Evolutionary conservation across 2,113 vertebrate species (phyloP).

Genomic region (Cheirogaleus medius): DNA sequence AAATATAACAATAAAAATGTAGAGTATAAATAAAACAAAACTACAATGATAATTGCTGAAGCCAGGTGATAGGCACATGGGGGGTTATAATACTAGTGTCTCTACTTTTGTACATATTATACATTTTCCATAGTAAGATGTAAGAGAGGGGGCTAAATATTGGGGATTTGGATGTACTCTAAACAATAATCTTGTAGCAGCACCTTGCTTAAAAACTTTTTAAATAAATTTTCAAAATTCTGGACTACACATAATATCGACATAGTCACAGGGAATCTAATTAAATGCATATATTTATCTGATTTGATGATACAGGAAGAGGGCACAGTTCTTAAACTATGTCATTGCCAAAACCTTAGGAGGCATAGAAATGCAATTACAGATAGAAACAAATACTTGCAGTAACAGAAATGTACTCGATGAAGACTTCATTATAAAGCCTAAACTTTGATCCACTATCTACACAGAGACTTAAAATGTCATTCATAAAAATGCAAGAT

Average conservation of each 20-base stretch:
- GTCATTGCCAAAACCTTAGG: not conserved
- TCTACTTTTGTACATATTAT: not conserved
- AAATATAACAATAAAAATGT: not conserved
- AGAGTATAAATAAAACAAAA: not conserved
- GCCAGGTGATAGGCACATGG: not conserved
- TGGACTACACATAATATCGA: not conserved
- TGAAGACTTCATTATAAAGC: not conserved
- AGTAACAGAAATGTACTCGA: not conserved
- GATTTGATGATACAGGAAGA: not conserved
- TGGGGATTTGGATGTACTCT: not conserved
- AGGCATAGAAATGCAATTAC: not conserved
- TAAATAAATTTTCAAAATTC: not conserved
- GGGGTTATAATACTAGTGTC: not conserved
- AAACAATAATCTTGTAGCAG: not conserved
- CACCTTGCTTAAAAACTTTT: not conserved
- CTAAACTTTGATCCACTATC: not conserved
- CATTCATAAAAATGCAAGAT: not conserved
- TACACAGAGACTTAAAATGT: not conserved
- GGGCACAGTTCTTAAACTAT: not conserved
- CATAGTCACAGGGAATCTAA: not conserved
- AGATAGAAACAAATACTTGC: not conserved
- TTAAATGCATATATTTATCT: conserved; percentile 26
- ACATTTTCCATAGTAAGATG: not conserved
- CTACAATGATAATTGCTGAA: not conserved
- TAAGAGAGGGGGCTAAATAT: not conserved